Base-by-base conservation (phyloP, 2,888 invertebrate genomes). In the Kryphioiulus occultus region DNA sequence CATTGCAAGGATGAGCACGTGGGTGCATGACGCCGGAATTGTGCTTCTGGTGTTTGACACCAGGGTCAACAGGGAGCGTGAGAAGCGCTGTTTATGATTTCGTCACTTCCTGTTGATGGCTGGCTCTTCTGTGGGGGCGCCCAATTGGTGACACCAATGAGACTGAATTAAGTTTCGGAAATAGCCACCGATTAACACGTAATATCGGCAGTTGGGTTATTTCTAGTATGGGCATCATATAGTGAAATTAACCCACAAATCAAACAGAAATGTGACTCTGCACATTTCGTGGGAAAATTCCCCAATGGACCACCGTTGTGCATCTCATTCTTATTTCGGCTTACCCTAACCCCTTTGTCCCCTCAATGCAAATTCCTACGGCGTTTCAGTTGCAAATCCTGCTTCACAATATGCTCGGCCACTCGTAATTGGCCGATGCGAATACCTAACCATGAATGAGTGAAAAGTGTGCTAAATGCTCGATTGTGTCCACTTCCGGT, bases 401-500 rank as follows among this genome's bases (percentile, higher is more conserved):
- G 78, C 53, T 12, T n/a, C 53, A 26, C 26, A 68, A 26, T 68
- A 68, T 12, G 68, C 68, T 5, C 15, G 68, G 68, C 26, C 68
- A 68, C 26, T 26, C 1, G 68, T 26, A 15, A 68, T 68, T 68
- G 68, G 68, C 26, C 68, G 22, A n/a, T 26, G 26, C 26, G 10
- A 68, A 68, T 5, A 59, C 59, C 59, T 59, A 59, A 22, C 59
- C 59, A 59, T 68, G 68, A 68, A 68, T 68, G 68, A 78, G 30
- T 78, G 78, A 78, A 30, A 78, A 78, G 78, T 78, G 78, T 78
- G 78, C 30, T 78, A 78, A 78, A 78, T 78, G 78, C 30, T 78
- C 78, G 30, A 78, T 78, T 78, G 78, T 78, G 78, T 78, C 78
- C 78, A 78, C 78, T 78, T 78, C 78, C 78, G 78, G 30, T 78